Percentiles rank a stretch among this genome's conserved stretches.
phyloP scores from a whole-genome alignment of 2,113 vertebrate species.

The Hippocampus guttulatus region DNA sequence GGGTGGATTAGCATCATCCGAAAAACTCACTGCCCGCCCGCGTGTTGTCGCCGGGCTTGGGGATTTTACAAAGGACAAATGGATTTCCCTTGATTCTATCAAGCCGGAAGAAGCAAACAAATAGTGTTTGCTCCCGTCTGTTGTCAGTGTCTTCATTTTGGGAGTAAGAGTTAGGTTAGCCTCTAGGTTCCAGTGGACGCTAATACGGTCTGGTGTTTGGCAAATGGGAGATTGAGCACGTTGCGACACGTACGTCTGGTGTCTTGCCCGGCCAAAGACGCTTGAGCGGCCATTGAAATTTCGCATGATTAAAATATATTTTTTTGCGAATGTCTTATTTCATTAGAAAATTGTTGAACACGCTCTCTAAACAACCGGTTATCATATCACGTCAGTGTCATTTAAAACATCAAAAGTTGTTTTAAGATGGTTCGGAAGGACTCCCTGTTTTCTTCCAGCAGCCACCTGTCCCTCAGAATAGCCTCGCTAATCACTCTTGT shows the following conservation, averaged over 20 bases:
- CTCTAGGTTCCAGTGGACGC: neutral
- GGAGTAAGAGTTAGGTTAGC: neutral
- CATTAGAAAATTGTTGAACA: too few species aligned
- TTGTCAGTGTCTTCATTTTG: too few species aligned
- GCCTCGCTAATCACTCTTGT: constrained; percentile 66
- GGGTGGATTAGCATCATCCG: constrained; percentile 35
- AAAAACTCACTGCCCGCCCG: neutral
- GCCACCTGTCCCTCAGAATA: constrained; percentile 50
- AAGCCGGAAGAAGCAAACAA: neutral
- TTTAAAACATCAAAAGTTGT: neutral
- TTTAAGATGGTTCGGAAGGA: constrained; percentile 25
- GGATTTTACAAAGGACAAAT: neutral
- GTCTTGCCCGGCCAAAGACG: too few species aligned
- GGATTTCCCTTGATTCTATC: neutral
- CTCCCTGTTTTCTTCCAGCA: constrained; percentile 42
- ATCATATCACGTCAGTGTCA: neutral
- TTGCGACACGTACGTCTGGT: too few species aligned
- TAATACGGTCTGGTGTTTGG: neutral
- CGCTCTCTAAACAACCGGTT: neutral
- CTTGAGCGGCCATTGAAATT: too few species aligned
- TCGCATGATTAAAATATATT: too few species aligned
- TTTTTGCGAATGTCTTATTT: too few species aligned
- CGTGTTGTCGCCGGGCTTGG: neutral
- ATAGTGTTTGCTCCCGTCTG: neutral
- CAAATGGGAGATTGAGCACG: too few species aligned